A percentile compares a stretch with the other conserved stretches of the same genome.
Conservation (phyloP, 1,140 invertebrate genomes). For the Periplaneta americana region DNA sequence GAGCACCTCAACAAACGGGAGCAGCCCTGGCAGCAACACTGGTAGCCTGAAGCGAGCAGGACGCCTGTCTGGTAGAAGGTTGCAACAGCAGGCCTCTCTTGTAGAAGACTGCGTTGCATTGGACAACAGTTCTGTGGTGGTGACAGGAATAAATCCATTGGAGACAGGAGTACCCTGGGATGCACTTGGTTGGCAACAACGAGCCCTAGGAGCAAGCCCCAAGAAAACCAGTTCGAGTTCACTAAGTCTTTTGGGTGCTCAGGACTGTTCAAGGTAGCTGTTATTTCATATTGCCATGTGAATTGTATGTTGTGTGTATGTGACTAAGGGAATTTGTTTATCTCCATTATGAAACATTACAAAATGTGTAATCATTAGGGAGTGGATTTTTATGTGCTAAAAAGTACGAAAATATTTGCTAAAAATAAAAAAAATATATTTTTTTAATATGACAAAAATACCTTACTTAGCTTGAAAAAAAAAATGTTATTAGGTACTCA, state of each 20-base stretch:
- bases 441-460: too few relatives aligned
- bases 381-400: too few relatives aligned
- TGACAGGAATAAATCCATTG: constrained; percentile 22
- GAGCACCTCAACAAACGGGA: constrained; percentile 2
- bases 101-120: constrained; percentile 23
- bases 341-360: too few relatives aligned
- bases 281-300: too few relatives aligned
- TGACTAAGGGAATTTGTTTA: too few relatives aligned
- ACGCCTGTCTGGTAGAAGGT: background rate
- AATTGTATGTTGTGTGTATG: too few relatives aligned
- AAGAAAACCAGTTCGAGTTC: constrained; percentile 27
- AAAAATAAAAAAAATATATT: too few relatives aligned
- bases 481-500: too few relatives aligned
- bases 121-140: constrained; percentile 21
- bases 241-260: constrained; percentile 22
- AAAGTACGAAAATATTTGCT: too few relatives aligned
- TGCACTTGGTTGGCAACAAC: background rate
- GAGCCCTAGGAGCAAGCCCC: background rate
- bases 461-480: too few relatives aligned
- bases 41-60: constrained; percentile 21
- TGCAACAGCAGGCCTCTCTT: constrained; percentile 10
- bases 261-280: constrained; percentile 29
- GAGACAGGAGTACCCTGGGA: constrained; percentile 7
- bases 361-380: too few relatives aligned
- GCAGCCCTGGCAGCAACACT: constrained; percentile 5